Base-by-base conservation (phyloP, 2,888 invertebrate genomes). In the Caenorhabditis imperialis region DNA sequence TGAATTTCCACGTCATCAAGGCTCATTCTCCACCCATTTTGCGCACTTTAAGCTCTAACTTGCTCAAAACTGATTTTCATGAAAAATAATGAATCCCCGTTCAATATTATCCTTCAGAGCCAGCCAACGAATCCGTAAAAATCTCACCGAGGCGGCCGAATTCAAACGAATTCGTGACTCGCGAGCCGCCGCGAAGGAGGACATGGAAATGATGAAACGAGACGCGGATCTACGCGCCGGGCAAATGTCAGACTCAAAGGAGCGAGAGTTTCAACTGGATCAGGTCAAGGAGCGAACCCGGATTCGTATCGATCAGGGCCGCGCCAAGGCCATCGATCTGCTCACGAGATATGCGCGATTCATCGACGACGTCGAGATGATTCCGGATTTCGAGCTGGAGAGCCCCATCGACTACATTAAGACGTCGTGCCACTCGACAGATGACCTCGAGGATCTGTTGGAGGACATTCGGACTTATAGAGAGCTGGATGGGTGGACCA, bases 251-350 rank as follows among this genome's bases (percentile, higher is more conserved):
- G 94, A 94, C 87, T 92, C 93, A 38, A 96, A 97, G 88, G 99
- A 99, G 90, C 96, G 98, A 89, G 93, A 94, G 89, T 99, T 99
- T 90, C 98, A 98, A 89, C 90, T 99, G 87, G 94, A 97, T 86
- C 99, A 99, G 90, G 97, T 98, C 0, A 92, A 95, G 37, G 90
- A 75, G 14, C 25, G 71, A 55, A 72, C 96, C 54, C 93, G 94
- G 88, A 97, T 99, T 79, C 92, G 99, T 75, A 98, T 99, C 71
- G 93, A 96, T 78, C 97, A 98, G 89, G 95, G 95, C 5, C 91
- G 98, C 85, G 97, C 98, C 0, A 99, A 99, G 88, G 97, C 99
- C 0, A 99, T 99, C 80, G 99, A 99, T 91, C 91, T 98, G 76
- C 90, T 99, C 61, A 97, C 97, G 0, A 94, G 97, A 90, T 86